These are phyloP conservation scores for Notothenia rossii DNA, from an alignment of 2,113 vertebrate species.

Conservation along the genomic window DNA sequence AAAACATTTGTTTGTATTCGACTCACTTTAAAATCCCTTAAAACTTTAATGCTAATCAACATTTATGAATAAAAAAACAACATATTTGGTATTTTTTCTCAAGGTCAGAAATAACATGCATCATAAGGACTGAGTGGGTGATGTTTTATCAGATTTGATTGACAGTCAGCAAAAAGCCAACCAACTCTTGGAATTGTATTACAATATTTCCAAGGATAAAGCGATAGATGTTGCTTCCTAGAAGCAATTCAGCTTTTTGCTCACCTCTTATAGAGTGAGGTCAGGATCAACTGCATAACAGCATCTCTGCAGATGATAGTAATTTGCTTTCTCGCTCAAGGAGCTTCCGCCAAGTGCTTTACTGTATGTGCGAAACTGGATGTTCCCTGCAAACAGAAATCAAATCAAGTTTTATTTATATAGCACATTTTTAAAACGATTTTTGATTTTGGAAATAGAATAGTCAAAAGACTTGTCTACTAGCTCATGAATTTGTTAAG, in stretches of 20 bases:
- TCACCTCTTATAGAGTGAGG: not conserved
- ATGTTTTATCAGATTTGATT: not conserved
- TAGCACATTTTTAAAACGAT: no score
- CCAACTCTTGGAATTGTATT: not conserved
- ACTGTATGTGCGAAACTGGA: not conserved
- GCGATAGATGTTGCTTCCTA: not conserved
- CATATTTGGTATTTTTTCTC: not conserved
- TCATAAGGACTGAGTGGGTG: not conserved
- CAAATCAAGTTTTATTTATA: no score
- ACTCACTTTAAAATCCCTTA: no score
- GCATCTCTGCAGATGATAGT: not conserved
- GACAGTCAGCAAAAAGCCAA: not conserved
- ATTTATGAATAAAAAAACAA: no score
- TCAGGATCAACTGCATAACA: not conserved
- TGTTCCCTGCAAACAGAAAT: not conserved
- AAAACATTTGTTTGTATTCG: no score
- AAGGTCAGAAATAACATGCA: not conserved
- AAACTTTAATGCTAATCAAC: no score
- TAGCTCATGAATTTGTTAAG: conserved; percentile 51
- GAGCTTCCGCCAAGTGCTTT: conserved; percentile 5
- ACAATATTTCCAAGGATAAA: not conserved
- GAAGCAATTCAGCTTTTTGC: not conserved
- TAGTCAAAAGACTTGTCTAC: conserved; percentile 31
- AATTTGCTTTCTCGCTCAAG: conserved; percentile 7
- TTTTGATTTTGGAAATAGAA: not conserved